These are phyloP conservation scores for Cirrhinus mrigala DNA, from an alignment of 2,797 vertebrate species.

Conservation along the genomic window DNA sequence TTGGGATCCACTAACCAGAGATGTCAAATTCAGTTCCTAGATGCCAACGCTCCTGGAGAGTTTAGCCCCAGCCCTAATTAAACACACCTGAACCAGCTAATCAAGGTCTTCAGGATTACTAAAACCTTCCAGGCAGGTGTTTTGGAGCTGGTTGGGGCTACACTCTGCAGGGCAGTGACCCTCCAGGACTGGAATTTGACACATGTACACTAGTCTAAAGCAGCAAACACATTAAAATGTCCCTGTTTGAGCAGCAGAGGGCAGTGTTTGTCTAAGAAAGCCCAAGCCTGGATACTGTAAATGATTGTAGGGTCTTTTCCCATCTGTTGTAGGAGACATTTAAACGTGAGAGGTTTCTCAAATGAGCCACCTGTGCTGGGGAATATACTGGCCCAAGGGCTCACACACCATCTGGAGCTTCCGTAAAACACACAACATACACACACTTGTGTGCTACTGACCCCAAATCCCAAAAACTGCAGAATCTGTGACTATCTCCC, in stretches of 20 bases:
- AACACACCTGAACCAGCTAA: not conserved
- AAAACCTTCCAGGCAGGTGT: too few species aligned
- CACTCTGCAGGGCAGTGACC: not conserved
- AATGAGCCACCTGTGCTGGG: slow-evolving; percentile 55
- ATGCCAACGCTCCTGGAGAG: not conserved
- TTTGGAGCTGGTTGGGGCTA: not conserved
- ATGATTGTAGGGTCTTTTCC: slow-evolving; percentile 26
- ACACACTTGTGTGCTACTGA: slow-evolving; percentile 35
- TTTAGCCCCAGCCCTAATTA: not conserved
- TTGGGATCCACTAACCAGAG: not conserved
- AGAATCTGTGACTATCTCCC: not conserved
- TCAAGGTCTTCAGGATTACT: too few species aligned
- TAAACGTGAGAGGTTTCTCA: slow-evolving; percentile 45
- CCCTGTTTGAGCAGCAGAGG: slow-evolving; percentile 33
- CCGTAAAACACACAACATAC: not conserved
- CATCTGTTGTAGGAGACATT: slow-evolving; percentile 46
- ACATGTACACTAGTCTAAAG: not conserved
- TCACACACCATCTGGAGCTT: slow-evolving; percentile 52
- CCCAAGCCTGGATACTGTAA: not conserved
- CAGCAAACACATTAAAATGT: not conserved
- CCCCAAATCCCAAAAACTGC: slow-evolving; percentile 8
- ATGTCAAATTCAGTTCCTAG: not conserved
- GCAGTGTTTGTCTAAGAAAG: slow-evolving; percentile 23
- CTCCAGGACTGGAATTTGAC: not conserved
- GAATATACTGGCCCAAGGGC: slow-evolving; percentile 33